Conservation (phyloP, 30 jellyfish, hydroid and myxozoan species). For the Chironex yamaguchii region DNA sequence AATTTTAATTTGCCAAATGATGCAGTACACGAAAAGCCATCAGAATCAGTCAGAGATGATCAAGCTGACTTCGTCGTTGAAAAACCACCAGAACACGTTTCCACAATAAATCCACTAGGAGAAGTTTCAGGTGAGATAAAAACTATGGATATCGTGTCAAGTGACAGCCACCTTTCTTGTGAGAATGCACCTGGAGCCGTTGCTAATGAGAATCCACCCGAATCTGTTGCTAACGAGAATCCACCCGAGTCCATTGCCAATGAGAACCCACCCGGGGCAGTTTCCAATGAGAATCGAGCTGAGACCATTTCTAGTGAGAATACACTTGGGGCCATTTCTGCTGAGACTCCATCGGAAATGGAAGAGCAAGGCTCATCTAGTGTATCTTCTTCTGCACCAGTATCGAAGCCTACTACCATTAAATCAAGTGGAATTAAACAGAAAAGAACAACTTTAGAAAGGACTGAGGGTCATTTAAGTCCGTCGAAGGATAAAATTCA, state of each 20-base stretch:
- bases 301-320: neutral
- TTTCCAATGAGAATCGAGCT: neutral
- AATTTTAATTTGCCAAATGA: neutral
- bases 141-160: no score
- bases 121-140: no score
- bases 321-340: neutral
- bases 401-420: conserved; percentile 1
- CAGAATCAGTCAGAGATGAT: neutral
- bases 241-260: no score
- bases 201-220: no score
- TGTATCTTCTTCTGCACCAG: neutral
- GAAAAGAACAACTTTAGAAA: conserved; percentile 54
- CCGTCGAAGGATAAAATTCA: neutral
- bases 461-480: neutral
- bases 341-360: neutral
- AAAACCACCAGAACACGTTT: no score
- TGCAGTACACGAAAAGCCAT: neutral
- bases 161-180: no score
- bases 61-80: neutral
- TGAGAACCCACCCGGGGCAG: conserved; percentile 24
- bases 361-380: neutral
- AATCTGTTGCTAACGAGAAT: no score
- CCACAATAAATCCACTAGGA: no score
- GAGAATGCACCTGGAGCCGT: no score
- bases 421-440: conserved; percentile 75